A percentile compares a stretch with the other conserved stretches of the same genome.
Conservation (phyloP, 2,888 invertebrate genomes). For the Oligia latruncula region DNA sequence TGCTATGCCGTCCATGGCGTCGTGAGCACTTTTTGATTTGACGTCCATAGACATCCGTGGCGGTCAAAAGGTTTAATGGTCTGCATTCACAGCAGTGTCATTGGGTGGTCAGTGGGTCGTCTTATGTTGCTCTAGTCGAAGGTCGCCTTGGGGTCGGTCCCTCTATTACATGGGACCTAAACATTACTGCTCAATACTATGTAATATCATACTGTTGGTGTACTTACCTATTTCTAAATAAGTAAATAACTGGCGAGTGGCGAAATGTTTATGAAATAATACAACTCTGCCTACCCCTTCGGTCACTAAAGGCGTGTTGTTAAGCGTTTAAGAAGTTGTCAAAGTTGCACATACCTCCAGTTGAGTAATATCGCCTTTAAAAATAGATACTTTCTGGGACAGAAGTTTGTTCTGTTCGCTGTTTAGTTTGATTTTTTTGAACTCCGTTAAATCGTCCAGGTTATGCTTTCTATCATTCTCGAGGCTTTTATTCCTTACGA, state of each 20-base stretch:
- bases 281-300: not conserved
- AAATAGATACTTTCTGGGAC: conserved; percentile 92
- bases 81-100: not conserved
- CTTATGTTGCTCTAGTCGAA: too few species aligned
- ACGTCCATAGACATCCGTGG: too few species aligned
- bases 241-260: not conserved
- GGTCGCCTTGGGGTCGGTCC: too few species aligned
- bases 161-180: not conserved
- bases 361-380: conserved; percentile 95
- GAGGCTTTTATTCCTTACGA: conserved; percentile 78
- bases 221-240: not conserved
- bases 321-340: not conserved
- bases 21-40: too few species aligned
- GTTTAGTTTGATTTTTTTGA: conserved; percentile 79
- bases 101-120: not conserved
- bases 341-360: conserved; percentile 90
- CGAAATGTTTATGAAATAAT: not conserved
- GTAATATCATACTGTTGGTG: not conserved
- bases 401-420: conserved; percentile 82
- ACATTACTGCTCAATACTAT: not conserved
- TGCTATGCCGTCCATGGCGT: too few species aligned
- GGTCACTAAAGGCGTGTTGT: too few species aligned
- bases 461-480: conserved; percentile 79
- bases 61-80: too few species aligned
- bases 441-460: conserved; percentile 80